Percentiles rank a stretch among this genome's conserved stretches.
Evolutionary conservation across 2,797 vertebrate species (phyloP).

Genomic region (Synanceia verrucosa): DNA sequence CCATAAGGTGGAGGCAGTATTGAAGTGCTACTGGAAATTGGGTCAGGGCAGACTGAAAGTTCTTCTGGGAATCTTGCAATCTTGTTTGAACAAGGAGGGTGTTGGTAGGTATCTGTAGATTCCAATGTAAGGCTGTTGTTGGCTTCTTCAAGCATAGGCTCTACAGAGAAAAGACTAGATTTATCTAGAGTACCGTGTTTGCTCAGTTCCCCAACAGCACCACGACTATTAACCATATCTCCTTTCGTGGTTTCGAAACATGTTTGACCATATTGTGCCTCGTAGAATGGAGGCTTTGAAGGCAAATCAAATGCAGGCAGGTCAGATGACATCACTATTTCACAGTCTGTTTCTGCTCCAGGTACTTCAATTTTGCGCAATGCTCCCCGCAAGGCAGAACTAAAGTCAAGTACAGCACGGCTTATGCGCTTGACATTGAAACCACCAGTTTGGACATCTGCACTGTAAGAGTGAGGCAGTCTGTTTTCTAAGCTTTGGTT

Average conservation of each 20-base stretch:
- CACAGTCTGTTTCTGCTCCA: conserved; percentile 77
- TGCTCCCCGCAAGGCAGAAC: conserved; percentile 88
- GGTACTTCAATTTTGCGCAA: conserved; percentile 90
- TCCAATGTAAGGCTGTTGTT: conserved; percentile 64
- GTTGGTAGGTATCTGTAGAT: conserved; percentile 30
- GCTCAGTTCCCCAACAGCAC: conserved; percentile 17
- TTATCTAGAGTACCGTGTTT: conserved; percentile 27
- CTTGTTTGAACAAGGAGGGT: conserved; percentile 26
- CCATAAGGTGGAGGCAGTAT: conserved; percentile 28
- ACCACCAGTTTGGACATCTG: conserved; percentile 83
- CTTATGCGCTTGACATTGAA: conserved; percentile 90
- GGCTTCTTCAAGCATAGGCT: conserved; percentile 75
- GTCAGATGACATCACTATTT: conserved; percentile 53
- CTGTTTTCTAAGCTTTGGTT: conserved; percentile 51
- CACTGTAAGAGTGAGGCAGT: conserved; percentile 65
- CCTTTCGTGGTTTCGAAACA: conserved; percentile 19
- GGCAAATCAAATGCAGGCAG: conserved; percentile 71
- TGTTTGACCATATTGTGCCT: conserved; percentile 33
- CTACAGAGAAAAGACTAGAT: conserved; percentile 73
- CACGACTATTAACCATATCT: not conserved
- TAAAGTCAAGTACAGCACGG: conserved; percentile 88
- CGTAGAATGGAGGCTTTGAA: conserved; percentile 33
- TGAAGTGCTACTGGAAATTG: conserved; percentile 20
- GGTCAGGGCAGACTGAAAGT: conserved; percentile 12
- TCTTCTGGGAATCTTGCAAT: conserved; percentile 16